Evolutionary conservation across 2,888 invertebrate genomes (phyloP).

Genomic region (Leucophenga montana): DNA sequence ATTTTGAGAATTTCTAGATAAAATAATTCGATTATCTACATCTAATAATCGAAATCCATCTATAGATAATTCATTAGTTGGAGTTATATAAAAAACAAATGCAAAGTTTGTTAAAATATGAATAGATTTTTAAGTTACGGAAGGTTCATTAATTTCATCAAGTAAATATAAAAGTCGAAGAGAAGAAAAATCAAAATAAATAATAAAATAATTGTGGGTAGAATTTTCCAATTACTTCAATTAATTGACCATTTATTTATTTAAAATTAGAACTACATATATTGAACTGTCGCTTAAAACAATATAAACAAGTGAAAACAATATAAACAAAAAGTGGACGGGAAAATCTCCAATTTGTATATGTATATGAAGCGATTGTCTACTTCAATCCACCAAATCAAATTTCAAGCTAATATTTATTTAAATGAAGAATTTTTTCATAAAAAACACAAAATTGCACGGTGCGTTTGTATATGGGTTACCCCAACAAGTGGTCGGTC

Average conservation of each 20-base stretch:
- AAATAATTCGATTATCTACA: conserved; percentile 78
- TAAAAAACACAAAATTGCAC: no score
- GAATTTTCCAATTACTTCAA: conserved; percentile 78
- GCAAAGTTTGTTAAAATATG: conserved; percentile 77
- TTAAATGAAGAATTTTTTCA: no score
- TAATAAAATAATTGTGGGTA: conserved; percentile 78
- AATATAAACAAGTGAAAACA: conserved; percentile 77
- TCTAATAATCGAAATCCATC: conserved; percentile 77
- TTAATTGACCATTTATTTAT: conserved; percentile 76
- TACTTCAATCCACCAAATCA: no score
- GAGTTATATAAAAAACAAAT: conserved; percentile 79
- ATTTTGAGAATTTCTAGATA: no score
- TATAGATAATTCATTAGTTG: conserved; percentile 70
- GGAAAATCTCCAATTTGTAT: no score
- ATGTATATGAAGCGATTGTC: no score
- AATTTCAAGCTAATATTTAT: no score
- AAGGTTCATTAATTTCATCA: conserved; percentile 78
- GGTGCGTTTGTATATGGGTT: no score
- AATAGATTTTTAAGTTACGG: conserved; percentile 78
- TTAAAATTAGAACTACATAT: conserved; percentile 75
- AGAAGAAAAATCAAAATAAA: conserved; percentile 79
- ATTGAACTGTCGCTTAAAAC: conserved; percentile 77
- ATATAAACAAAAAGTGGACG: no score
- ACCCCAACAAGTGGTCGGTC: no score
- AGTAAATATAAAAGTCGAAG: conserved; percentile 77